Percentiles rank a stretch among this genome's conserved stretches.
Conservation (phyloP, 2,888 invertebrate genomes). For the Philereme transversata region DNA sequence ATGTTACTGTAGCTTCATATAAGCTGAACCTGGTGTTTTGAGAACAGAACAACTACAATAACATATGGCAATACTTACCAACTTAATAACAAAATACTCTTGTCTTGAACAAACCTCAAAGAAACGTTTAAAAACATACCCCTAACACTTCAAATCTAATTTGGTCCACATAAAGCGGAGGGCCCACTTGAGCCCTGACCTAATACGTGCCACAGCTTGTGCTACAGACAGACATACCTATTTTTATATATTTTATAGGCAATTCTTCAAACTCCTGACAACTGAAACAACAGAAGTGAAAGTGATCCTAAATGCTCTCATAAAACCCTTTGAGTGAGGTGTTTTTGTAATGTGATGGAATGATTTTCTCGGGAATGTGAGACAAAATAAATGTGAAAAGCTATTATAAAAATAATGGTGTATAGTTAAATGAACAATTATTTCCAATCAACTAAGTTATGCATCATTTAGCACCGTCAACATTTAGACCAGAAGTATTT, state of each 20-base stretch:
- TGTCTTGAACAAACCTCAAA: constrained; percentile 18
- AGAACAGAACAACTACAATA: no score
- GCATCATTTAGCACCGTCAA: no score
- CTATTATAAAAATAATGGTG: neutral
- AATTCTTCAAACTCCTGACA: constrained; percentile 37
- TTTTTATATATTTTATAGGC: constrained; percentile 40
- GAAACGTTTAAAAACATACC: constrained; percentile 28
- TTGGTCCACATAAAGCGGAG: constrained; percentile 23
- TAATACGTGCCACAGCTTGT: constrained; percentile 29
- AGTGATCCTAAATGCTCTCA: constrained; percentile 27
- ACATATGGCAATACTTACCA: neutral
- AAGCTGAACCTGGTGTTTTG: no score
- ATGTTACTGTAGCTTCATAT: no score
- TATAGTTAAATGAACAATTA: neutral
- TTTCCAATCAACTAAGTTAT: no score
- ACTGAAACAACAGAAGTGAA: constrained; percentile 38
- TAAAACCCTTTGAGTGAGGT: constrained; percentile 26
- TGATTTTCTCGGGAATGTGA: constrained; percentile 18
- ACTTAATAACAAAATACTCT: constrained; percentile 5
- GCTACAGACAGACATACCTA: constrained; percentile 30
- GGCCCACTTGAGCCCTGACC: constrained; percentile 39
- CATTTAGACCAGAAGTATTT: no score
- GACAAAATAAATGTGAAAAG: constrained; percentile 13
- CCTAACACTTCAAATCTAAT: constrained; percentile 36
- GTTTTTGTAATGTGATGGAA: constrained; percentile 27